These are phyloP conservation scores for Tragelaphus eurycerus DNA, from an alignment of 2,797 vertebrate species.

Conservation along the genomic window DNA sequence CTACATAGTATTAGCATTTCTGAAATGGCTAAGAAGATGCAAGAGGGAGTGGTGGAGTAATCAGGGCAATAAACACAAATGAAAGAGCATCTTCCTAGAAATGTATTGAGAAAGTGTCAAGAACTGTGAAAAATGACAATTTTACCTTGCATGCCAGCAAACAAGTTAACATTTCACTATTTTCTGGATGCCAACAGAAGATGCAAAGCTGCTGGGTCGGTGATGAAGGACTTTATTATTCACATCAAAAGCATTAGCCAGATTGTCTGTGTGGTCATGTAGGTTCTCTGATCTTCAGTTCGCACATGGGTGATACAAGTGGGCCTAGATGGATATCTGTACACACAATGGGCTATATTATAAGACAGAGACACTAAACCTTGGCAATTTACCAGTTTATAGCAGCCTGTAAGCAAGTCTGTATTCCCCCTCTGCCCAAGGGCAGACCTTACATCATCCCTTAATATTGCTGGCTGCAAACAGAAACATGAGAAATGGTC, in stretches of 20 bases:
- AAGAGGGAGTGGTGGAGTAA: background rate
- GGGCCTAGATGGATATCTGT: background rate
- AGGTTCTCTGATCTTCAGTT: background rate
- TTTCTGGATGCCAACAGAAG: background rate
- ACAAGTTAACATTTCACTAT: background rate
- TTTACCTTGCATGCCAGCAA: background rate
- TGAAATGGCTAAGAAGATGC: background rate
- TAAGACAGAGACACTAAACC: background rate
- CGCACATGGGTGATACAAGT: background rate
- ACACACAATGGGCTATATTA: background rate
- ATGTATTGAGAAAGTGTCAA: background rate
- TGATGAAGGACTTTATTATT: background rate
- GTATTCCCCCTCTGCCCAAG: background rate
- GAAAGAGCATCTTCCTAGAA: background rate
- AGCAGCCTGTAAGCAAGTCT: background rate
- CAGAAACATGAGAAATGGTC: background rate
- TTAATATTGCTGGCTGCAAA: background rate
- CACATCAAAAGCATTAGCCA: background rate
- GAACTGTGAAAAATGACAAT: background rate
- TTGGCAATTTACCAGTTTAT: background rate
- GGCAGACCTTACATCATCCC: background rate
- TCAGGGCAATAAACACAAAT: background rate
- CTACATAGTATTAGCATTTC: background rate
- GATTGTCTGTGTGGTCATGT: background rate
- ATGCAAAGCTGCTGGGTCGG: background rate